Evolutionary conservation across 1,140 invertebrate species (phyloP).

Genomic region (Pogonognathellus flavescens): DNA sequence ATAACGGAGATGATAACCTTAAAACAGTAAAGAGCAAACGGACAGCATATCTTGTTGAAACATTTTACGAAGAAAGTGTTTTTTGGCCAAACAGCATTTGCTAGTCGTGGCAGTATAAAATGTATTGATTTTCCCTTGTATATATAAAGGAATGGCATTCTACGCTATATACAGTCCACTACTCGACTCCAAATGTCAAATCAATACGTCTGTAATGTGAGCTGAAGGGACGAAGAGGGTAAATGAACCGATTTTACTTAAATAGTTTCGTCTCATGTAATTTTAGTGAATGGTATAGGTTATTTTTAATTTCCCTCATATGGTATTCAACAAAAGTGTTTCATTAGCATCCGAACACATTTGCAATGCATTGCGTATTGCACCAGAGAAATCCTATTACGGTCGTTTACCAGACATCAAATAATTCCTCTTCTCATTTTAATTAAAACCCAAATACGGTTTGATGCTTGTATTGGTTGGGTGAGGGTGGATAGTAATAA

Average conservation of each 20-base stretch:
- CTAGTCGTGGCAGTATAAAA: neutral
- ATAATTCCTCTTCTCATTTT: too few relatives aligned
- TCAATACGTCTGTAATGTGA: slow-evolving; percentile 4
- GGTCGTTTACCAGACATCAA: too few relatives aligned
- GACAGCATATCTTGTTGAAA: too few relatives aligned
- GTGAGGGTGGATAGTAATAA: neutral
- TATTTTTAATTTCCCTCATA: too few relatives aligned
- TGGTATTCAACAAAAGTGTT: too few relatives aligned
- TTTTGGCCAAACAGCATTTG: neutral
- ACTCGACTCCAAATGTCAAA: slow-evolving; percentile 25
- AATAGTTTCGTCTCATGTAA: too few relatives aligned
- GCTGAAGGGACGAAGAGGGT: neutral
- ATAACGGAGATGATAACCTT: too few relatives aligned
- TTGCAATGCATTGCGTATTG: neutral
- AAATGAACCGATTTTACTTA: too few relatives aligned
- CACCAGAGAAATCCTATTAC: neutral
- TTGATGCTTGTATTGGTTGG: neutral
- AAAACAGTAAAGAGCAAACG: too few relatives aligned
- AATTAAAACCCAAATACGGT: too few relatives aligned
- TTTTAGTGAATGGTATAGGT: too few relatives aligned
- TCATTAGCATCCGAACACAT: neutral
- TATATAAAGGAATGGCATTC: neutral
- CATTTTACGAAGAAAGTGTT: neutral
- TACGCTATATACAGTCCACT: neutral
- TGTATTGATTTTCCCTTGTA: neutral